These are phyloP conservation scores for Dyspetes luteomarginatus DNA, from an alignment of 2,888 invertebrate species.

Conservation along the genomic window DNA sequence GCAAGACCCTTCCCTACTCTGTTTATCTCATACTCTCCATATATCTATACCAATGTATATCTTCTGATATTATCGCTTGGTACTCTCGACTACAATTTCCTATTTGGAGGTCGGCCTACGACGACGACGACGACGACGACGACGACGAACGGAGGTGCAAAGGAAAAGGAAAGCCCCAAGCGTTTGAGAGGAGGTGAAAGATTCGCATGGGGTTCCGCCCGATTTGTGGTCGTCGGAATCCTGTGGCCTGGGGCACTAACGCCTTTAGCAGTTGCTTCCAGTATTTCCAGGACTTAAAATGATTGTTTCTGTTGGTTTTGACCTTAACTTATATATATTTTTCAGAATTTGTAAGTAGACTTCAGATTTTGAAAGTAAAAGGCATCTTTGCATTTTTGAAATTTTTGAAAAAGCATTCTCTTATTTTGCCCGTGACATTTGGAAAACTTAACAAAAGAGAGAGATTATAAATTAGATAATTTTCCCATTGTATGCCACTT, in stretches of 20 bases:
- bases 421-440: too few species aligned
- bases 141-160: background rate
- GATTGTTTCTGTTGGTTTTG: background rate
- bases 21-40: slow-evolving; percentile 4
- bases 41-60: slow-evolving; percentile 32
- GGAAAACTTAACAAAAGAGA: too few species aligned
- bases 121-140: background rate
- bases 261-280: slow-evolving; percentile 2
- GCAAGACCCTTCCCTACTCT: background rate
- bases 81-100: slow-evolving; percentile 56
- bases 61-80: slow-evolving; percentile 41
- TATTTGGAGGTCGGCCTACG: slow-evolving; percentile 29
- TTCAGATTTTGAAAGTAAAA: too few species aligned
- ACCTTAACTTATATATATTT: background rate
- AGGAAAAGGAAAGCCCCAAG: background rate
- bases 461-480: too few species aligned
- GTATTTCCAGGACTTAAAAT: background rate
- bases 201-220: slow-evolving; percentile 40
- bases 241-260: background rate
- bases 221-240: slow-evolving; percentile 48
- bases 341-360: background rate
- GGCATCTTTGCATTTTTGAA: too few species aligned
- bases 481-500: too few species aligned
- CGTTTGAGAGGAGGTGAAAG: background rate
- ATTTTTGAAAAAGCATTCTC: too few species aligned